These are phyloP conservation scores for Netelia fuscicornis DNA, from an alignment of 2,888 invertebrate species.

Conservation along the genomic window DNA sequence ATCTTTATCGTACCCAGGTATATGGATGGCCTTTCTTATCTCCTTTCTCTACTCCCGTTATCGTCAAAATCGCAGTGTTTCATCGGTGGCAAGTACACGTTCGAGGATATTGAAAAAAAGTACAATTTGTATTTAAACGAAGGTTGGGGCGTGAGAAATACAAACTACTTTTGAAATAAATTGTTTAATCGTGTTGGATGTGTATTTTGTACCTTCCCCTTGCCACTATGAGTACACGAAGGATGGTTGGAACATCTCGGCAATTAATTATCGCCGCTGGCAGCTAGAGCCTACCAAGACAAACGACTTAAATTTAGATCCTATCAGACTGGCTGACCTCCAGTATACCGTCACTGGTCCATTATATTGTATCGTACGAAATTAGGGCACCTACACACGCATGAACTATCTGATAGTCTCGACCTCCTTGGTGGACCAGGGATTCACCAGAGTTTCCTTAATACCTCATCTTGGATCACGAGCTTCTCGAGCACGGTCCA, in stretches of 20 bases:
- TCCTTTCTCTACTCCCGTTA: background rate
- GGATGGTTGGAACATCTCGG: slow-evolving; percentile 28
- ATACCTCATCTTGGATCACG: background rate
- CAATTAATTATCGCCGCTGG: slow-evolving; percentile 56
- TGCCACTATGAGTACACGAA: slow-evolving; percentile 16
- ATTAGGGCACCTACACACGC: slow-evolving; percentile 37
- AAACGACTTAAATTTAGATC: slow-evolving; percentile 62
- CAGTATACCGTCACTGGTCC: slow-evolving; percentile 48
- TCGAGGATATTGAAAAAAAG: slow-evolving; percentile 15
- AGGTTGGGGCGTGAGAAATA: too few relatives aligned
- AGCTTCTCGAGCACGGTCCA: too few relatives aligned
- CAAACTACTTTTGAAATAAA: too few relatives aligned
- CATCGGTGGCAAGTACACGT: background rate
- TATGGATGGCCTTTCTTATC: slow-evolving; percentile 39
- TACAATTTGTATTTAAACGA: background rate
- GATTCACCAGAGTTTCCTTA: background rate
- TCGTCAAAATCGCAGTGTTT: background rate
- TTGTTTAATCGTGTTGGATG: background rate
- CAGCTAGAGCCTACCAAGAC: slow-evolving; percentile 57
- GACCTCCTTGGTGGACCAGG: slow-evolving; percentile 19
- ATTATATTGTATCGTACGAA: slow-evolving; percentile 39
- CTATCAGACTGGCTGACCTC: slow-evolving; percentile 56
- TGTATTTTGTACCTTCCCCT: background rate
- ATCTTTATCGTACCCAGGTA: slow-evolving; percentile 32
- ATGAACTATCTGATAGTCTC: background rate